A percentile compares a stretch with the other conserved stretches of the same genome.
These are phyloP conservation scores for Tupiocoris notatus DNA, from an alignment of 2,888 invertebrate genomes.

Conservation along the genomic window DNA sequence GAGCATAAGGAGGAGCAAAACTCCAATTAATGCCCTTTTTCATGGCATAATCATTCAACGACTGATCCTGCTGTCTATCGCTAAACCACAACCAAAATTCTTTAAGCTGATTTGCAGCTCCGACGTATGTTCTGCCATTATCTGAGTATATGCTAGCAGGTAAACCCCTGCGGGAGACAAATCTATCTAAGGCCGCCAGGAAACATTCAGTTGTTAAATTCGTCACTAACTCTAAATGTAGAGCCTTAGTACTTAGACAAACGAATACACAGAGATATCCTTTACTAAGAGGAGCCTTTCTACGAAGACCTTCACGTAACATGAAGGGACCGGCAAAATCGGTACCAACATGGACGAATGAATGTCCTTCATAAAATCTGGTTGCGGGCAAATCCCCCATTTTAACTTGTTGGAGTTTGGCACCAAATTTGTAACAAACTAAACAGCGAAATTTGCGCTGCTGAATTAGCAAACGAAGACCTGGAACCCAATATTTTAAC, in stretches of 20 bases:
- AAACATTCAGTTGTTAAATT: not conserved
- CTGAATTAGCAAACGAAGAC: not conserved
- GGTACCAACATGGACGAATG: conserved; percentile 3
- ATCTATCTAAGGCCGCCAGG: not conserved
- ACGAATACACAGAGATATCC: not conserved
- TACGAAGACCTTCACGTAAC: not conserved
- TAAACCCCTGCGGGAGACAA: not conserved
- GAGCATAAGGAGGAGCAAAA: no score
- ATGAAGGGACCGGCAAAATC: not conserved
- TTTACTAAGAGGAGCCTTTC: not conserved
- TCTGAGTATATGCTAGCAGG: not conserved
- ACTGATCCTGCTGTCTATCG: no score
- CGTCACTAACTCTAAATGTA: not conserved
- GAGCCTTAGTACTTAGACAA: not conserved
- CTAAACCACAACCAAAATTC: no score
- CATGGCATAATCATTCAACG: no score
- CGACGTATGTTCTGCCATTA: no score
- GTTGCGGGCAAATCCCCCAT: not conserved
- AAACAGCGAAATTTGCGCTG: no score
- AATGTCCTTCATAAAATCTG: not conserved
- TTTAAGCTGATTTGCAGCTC: no score
- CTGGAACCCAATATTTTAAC: not conserved
- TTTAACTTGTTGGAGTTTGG: not conserved
- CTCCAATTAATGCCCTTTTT: no score
- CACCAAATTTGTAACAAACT: not conserved